These are phyloP conservation scores for Darevskia mixta DNA, from an alignment of 2,797 vertebrate genomes.

Conservation along the genomic window DNA sequence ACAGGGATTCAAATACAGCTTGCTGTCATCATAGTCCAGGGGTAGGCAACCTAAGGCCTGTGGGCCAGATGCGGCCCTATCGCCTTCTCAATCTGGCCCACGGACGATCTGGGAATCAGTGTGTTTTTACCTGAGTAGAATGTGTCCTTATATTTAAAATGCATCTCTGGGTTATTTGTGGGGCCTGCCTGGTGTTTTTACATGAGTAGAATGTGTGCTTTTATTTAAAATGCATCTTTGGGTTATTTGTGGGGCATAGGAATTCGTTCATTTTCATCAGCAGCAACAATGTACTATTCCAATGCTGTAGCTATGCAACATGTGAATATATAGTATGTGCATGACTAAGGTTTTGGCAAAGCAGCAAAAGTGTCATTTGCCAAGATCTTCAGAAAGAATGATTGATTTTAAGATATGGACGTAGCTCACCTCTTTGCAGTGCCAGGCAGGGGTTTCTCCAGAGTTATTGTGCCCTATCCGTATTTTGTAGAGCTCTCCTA, in stretches of 20 bases:
- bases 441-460: conserved; percentile 79
- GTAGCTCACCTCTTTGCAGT: conserved; percentile 77
- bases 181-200: no score
- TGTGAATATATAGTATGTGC: neutral
- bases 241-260: no score
- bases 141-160: no score
- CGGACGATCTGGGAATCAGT: no score
- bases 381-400: neutral
- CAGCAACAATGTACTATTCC: neutral
- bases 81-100: no score
- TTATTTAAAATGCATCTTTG: no score
- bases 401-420: neutral
- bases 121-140: no score
- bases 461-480: conserved; percentile 77
- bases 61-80: no score
- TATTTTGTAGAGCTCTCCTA: conserved; percentile 79
- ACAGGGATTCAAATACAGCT: neutral
- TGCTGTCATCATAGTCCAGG: no score
- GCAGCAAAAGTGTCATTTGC: neutral
- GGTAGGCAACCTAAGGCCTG: no score
- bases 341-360: neutral
- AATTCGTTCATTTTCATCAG: neutral
- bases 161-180: no score
- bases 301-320: neutral
- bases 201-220: no score